These are phyloP conservation scores for Nerophis lumbriciformis DNA, from an alignment of 2,113 vertebrate species.

Conservation along the genomic window DNA sequence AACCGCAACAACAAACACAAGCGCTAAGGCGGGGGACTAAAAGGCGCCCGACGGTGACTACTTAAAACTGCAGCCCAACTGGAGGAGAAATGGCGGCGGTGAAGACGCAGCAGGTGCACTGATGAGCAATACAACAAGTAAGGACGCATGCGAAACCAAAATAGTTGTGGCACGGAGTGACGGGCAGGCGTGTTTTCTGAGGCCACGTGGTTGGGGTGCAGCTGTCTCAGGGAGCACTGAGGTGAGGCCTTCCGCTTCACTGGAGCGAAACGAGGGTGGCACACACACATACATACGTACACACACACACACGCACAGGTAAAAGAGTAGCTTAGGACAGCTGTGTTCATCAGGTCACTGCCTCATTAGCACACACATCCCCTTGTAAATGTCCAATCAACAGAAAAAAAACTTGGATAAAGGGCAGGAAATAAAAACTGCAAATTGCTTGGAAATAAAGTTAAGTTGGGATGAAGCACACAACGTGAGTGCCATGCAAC, in stretches of 20 bases:
- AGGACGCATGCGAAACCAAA: slow-evolving; percentile 27
- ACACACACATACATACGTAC: slow-evolving; percentile 37
- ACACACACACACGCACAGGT: slow-evolving; percentile 45
- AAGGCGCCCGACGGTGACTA: not conserved
- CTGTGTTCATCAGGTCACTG: slow-evolving; percentile 74
- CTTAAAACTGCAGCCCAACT: slow-evolving; percentile 15
- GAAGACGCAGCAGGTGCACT: slow-evolving; percentile 4
- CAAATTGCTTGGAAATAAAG: not conserved
- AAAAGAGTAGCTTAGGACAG: slow-evolving; percentile 63
- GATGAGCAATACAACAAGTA: slow-evolving; percentile 61
- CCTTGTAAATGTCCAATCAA: slow-evolving; percentile 1
- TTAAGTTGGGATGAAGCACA: not conserved
- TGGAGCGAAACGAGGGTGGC: slow-evolving; percentile 66
- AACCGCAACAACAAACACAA: slow-evolving; percentile 42
- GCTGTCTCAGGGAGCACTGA: slow-evolving; percentile 76
- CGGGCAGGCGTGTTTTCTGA: slow-evolving; percentile 62
- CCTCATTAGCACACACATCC: slow-evolving; percentile 67
- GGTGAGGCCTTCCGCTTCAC: slow-evolving; percentile 74
- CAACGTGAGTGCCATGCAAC: slow-evolving; percentile 1
- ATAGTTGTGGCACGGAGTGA: slow-evolving; percentile 58
- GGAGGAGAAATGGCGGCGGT: slow-evolving; percentile 7
- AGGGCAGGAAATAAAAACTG: not conserved
- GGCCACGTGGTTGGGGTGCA: slow-evolving; percentile 72
- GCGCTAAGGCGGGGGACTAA: slow-evolving; percentile 17
- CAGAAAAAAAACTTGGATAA: not conserved